Evolutionary conservation across 2,797 vertebrate species (phyloP).

Genomic region (Betta splendens): DNA sequence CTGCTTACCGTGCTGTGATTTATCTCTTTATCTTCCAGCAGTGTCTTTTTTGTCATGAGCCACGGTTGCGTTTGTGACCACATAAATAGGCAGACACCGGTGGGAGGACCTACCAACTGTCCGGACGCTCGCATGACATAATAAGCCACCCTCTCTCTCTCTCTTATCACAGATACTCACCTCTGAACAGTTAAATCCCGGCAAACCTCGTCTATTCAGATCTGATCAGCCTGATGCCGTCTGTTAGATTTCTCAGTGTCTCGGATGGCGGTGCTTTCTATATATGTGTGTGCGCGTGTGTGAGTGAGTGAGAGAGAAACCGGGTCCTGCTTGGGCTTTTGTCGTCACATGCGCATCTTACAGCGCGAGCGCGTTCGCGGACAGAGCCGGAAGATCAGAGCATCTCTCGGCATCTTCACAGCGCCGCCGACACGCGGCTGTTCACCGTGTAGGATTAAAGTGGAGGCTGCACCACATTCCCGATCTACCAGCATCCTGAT

Average conservation of each 20-base stretch:
- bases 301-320: slow-evolving; percentile 17
- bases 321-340: slow-evolving; percentile 48
- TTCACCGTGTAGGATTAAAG: slow-evolving; percentile 6
- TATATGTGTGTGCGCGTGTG: background rate
- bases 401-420: slow-evolving; percentile 56
- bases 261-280: slow-evolving; percentile 7
- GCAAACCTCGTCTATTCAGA: slow-evolving; percentile 44
- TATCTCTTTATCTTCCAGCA: slow-evolving; percentile 50
- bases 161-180: slow-evolving; percentile 45
- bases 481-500: no score
- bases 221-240: slow-evolving; percentile 32
- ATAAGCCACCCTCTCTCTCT: slow-evolving; percentile 42
- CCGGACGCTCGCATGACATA: slow-evolving; percentile 62
- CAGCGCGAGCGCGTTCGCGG: slow-evolving; percentile 51
- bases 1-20: slow-evolving; percentile 76
- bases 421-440: slow-evolving; percentile 20
- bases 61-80: slow-evolving; percentile 51
- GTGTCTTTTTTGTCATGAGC: slow-evolving; percentile 63
- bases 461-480: background rate
- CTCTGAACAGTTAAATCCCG: slow-evolving; percentile 43
- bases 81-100: slow-evolving; percentile 79
- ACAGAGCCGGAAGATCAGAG: slow-evolving; percentile 47
- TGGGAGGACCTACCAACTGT: slow-evolving; percentile 76
- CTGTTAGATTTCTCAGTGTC: slow-evolving; percentile 3
- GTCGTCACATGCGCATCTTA: slow-evolving; percentile 67